Evolutionary conservation across 92 coral and sea anemone genomes (phyloP), one percentile per base, ranked within the genome.

Genomic region (Scolanthus callimorphus): DNA sequence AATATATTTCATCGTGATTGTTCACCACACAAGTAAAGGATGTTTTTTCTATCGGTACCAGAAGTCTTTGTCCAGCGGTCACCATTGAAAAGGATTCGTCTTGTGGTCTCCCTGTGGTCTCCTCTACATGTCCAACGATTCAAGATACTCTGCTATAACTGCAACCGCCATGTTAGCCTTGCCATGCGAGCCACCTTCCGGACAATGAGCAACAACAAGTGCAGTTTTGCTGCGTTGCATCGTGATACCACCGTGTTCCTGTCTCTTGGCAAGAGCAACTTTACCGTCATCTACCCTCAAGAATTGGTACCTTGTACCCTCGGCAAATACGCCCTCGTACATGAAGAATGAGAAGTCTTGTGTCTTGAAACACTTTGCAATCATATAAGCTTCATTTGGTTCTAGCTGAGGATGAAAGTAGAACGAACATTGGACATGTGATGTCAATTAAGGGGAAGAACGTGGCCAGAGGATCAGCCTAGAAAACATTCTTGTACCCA

Each of bases 151-250:
- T 19, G 88, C 95, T 27, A 76, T 71, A 0, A 70, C 72, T 23
- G 48, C 81, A 1, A 86, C 95, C 1, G 77, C 95, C 44, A 81
- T 81, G 46, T 86, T 86, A 0, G 45, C 25, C 27, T 75, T 57
- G 1, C 89, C 88, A 29, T 84, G 95, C 59, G 81, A 81, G 0
- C 82, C 20, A 1, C 95, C 95, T 20, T 86, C 95, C 1, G 50
- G 11, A 3, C 60, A 51, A 29, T 86, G 95, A 11, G 28, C 95
- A 6, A 86, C 52, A 25, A 86, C 95, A 39, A 86, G 61, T 23
- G 89, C 95, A 21, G 95, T 76, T 49, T 86, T 86, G 62, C 77
- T 70, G 6, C 65, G 12, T 71, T 86, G 95, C 39, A 86, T 3
- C 1, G 85, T 56, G 17, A 86, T 47, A 0, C 85, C 78, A 22